These are phyloP conservation scores for Metaphire vulgaris DNA, from an alignment of 1,140 invertebrate species.

Conservation along the genomic window DNA sequence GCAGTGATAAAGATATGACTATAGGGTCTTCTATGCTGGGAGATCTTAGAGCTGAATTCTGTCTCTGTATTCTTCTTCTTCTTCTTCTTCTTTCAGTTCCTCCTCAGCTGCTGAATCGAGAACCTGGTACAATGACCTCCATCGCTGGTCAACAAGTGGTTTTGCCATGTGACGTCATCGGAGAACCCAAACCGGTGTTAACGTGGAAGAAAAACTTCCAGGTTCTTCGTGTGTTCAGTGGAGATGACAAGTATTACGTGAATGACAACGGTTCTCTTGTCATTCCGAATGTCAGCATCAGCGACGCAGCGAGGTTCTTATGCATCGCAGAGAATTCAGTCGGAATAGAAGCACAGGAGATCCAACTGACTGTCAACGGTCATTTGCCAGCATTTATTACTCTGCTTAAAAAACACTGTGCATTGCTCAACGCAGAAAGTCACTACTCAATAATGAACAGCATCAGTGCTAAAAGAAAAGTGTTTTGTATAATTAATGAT, in stretches of 20 bases:
- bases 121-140: conserved; percentile 84
- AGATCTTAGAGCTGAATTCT: no score
- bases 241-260: conserved; percentile 9
- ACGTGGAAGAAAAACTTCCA: conserved; percentile 46
- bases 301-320: conserved; percentile 48
- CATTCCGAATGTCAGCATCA: conserved; percentile 25
- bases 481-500: no score
- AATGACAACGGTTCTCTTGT: conserved; percentile 7
- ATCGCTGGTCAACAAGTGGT: conserved; percentile 62
- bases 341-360: conserved; percentile 41
- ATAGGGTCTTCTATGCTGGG: no score
- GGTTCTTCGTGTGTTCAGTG: conserved; percentile 35
- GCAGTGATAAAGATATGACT: no score
- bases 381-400: no score
- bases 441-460: no score
- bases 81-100: conserved; percentile 57
- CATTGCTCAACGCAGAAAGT: no score
- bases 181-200: conserved; percentile 52
- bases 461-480: no score
- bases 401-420: no score
- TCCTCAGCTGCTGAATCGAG: conserved; percentile 77
- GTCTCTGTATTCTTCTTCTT: no score
- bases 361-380: conserved; percentile 30
- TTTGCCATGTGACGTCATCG: conserved; percentile 52
- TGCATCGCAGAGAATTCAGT: conserved; percentile 56